phyloP scores from a whole-genome alignment of 2,113 vertebrate species.

The Xerus inauris region DNA sequence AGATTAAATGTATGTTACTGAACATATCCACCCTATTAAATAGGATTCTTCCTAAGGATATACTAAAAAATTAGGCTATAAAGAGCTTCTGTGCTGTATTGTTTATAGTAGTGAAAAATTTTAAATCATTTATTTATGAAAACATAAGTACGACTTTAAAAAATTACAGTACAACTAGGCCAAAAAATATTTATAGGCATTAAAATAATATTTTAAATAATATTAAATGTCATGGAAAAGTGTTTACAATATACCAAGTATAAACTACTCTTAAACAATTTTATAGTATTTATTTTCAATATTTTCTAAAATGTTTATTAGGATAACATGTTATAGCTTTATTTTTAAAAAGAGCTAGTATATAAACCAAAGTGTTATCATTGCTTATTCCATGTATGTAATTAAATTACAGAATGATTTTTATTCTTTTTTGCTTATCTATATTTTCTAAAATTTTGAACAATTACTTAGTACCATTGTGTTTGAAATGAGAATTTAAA shows the following conservation, averaged over 20 bases:
- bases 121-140: neutral
- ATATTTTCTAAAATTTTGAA: neutral
- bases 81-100: neutral
- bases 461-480: neutral
- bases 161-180: neutral
- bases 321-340: too few relatives aligned
- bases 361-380: neutral
- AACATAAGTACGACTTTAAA: neutral
- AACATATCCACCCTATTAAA: neutral
- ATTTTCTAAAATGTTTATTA: neutral
- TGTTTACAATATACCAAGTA: neutral
- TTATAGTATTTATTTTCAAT: neutral
- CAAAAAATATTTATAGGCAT: neutral
- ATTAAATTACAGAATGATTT: neutral
- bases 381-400: neutral
- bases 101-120: neutral
- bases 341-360: neutral
- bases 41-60: neutral
- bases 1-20: neutral
- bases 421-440: neutral
- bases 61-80: neutral
- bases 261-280: neutral
- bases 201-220: neutral
- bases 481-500: slow-evolving; percentile 7
- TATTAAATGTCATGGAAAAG: neutral